Percentiles rank a stretch among this genome's conserved stretches.
phyloP scores from a whole-genome alignment of 2,888 invertebrate genomes.

The Auanema freiburgensis region DNA sequence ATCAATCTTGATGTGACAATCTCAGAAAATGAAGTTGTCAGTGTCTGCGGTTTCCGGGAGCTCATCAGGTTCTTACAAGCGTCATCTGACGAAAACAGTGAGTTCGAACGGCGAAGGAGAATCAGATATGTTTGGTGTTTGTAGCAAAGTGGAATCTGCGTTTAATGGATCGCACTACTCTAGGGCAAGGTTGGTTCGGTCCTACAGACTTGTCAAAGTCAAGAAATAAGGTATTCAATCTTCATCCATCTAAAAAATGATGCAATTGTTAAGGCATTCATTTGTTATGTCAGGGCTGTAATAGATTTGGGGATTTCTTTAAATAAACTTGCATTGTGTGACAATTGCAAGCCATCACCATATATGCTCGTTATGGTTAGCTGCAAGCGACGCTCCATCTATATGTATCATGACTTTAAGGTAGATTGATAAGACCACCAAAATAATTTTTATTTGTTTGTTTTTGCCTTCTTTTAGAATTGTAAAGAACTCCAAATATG shows the following conservation, averaged over 20 bases:
- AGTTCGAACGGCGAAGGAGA: constrained; percentile 4
- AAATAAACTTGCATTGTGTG: constrained; percentile 28
- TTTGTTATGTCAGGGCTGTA: constrained; percentile 35
- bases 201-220: constrained; percentile 34
- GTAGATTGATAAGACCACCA: constrained; percentile 12
- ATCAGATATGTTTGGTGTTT: constrained; percentile 1
- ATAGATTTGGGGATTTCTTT: constrained; percentile 29
- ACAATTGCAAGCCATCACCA: constrained; percentile 36
- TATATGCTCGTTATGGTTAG: constrained; percentile 41
- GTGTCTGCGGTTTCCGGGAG: constrained; percentile 40
- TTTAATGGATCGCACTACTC: constrained; percentile 29
- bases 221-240: constrained; percentile 30
- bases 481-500: constrained; percentile 31
- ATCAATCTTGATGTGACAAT: constrained; percentile 30
- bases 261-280: constrained; percentile 22
- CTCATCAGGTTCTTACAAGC: constrained; percentile 34
- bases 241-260: neutral
- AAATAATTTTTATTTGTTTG: neutral
- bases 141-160: constrained; percentile 33
- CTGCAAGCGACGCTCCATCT: constrained; percentile 26
- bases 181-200: constrained; percentile 40
- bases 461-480: constrained; percentile 25
- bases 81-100: constrained; percentile 20
- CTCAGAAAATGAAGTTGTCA: constrained; percentile 34
- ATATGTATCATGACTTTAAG: constrained; percentile 47